Conservation (phyloP, 2,888 invertebrate genomes). For the Scrobipalpa atriplicella region DNA sequence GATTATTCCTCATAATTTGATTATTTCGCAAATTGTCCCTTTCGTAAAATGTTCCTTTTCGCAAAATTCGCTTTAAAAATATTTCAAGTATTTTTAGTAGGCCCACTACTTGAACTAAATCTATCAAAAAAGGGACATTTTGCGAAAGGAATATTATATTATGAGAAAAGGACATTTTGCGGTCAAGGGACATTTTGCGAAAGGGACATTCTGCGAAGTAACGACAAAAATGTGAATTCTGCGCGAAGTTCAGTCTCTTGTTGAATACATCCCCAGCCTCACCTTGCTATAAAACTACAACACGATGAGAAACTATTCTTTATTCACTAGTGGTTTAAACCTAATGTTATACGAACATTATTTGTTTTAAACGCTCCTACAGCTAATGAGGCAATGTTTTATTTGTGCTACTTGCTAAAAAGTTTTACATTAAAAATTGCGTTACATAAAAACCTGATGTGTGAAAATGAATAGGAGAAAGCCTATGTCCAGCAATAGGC, state of each 20-base stretch:
- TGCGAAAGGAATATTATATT: no score
- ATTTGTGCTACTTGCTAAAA: background rate
- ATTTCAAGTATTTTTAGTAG: no score
- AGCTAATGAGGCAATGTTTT: background rate
- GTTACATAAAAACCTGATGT: no score
- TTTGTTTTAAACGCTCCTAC: background rate
- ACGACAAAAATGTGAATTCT: conserved; percentile 11
- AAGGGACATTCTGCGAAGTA: conserved; percentile 4
- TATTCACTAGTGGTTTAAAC: conserved; percentile 51
- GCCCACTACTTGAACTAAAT: no score
- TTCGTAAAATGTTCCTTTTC: no score
- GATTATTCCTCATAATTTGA: no score
- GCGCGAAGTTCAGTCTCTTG: conserved; percentile 46
- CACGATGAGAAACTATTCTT: conserved; percentile 44
- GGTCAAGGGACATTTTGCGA: no score
- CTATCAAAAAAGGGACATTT: no score
- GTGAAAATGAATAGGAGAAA: background rate
- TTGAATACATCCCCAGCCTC: conserved; percentile 43
- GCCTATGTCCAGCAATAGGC: conserved; percentile 1
- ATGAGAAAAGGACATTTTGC: no score
- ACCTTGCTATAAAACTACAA: conserved; percentile 56
- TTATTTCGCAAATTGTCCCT: no score
- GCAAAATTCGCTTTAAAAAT: no score
- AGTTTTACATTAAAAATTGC: no score
- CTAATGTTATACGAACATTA: background rate